Percentiles rank a stretch among this genome's conserved stretches.
phyloP scores from a whole-genome alignment of 2,113 vertebrate genomes.

The Chaenocephalus aceratus region DNA sequence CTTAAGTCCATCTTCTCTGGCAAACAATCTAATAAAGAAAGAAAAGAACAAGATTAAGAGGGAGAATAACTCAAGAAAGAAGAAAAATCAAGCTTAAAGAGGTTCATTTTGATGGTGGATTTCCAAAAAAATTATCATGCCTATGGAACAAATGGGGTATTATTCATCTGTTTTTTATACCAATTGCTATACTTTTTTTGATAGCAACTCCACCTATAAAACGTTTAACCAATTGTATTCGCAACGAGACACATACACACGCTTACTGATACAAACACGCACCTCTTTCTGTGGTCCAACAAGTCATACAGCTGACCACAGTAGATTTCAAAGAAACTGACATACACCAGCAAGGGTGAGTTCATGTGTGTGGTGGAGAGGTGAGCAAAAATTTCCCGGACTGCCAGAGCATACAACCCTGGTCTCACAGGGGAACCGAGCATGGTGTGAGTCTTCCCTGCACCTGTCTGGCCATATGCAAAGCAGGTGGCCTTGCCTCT shows the following conservation, averaged over 20 bases:
- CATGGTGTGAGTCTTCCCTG: constrained; percentile 96
- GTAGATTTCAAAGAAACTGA: constrained; percentile 97
- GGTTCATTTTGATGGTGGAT: too few relatives aligned
- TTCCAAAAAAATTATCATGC: too few relatives aligned
- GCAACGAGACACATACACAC: constrained; percentile 60
- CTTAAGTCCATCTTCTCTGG: constrained; percentile 90
- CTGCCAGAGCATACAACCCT: constrained; percentile 91
- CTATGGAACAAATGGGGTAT: too few relatives aligned
- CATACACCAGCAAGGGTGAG: constrained; percentile 82
- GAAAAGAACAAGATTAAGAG: not conserved
- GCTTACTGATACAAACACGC: constrained; percentile 5
- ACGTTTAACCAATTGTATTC: not conserved
- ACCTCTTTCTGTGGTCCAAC: constrained; percentile 92
- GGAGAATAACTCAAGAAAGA: not conserved
- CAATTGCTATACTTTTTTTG: too few relatives aligned
- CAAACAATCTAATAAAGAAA: constrained; percentile 85
- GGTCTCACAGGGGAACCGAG: constrained; percentile 87
- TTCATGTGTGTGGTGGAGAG: constrained; percentile 61
- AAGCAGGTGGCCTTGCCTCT: constrained; percentile 94
- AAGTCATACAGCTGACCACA: constrained; percentile 94
- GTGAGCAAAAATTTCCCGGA: constrained; percentile 89
- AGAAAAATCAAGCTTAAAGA: too few relatives aligned
- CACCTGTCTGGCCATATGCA: constrained; percentile 94
- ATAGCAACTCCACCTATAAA: too few relatives aligned
- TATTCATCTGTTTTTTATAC: too few relatives aligned